Evolutionary conservation across 2,888 invertebrate genomes (phyloP), one percentile per base, ranked within the genome.

Genomic region (Muschampia plurimacula): DNA sequence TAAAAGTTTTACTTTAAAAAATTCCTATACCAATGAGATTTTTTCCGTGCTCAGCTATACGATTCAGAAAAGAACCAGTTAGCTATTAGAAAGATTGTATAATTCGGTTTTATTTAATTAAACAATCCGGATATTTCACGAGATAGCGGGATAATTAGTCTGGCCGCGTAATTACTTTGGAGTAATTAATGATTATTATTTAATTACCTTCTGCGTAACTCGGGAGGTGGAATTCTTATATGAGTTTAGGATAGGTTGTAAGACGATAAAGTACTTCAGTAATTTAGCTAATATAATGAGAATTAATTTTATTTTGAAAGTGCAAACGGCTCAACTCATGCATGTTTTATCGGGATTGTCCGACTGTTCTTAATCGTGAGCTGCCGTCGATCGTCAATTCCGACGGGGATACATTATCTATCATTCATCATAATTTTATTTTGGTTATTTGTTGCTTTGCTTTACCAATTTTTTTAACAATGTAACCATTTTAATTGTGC

Each of bases 81-180:
- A 46, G 32, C 63, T 32, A 68, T 64, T 49, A 68, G 15, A 52
- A 15, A 60, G 66, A 49, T 72, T 32, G 49, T 66, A 67, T 72
- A 62, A 62, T 72, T 67, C 15, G 55, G 67, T 63, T 72, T 67
- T 62, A 72, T 72, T 62, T 67, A 55, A 62, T 60, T 59, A 66
- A 72, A 63, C 62, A 41, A 39, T 72, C 39, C 62, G 67, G 55
- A 55, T 72, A 72, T 72, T 72, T 67, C 72, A 72, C 72, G 67
- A 72, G 72, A 39, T 52, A 60, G 22, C 28, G 39, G 15, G 15
- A 36, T 63, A 57, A 55, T 72, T 72, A 55, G 55, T 13, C 36
- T 46, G 15, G 67, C 32, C 67, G 67, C 65, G 10, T 57, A 69
- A 75, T 74, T 69, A 60, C 55, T 67, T 69, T 75, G 63, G 67